Evolutionary conservation across 2,888 invertebrate species (phyloP).

Genomic region (Teinopalpus imperialis): DNA sequence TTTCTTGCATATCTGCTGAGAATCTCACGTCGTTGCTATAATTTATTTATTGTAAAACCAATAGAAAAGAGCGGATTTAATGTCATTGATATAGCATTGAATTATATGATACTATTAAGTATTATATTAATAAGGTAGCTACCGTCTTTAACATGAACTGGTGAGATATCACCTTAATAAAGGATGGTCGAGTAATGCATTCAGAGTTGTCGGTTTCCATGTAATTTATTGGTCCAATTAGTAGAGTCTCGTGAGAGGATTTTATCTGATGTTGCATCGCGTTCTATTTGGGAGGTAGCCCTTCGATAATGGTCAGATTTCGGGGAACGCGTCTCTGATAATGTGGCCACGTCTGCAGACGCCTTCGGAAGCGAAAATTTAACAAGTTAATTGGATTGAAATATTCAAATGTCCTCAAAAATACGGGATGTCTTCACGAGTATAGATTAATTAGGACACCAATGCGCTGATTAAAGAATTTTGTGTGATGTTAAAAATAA

Average conservation of each 20-base stretch:
- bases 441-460: constrained; percentile 63
- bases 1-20: too few relatives aligned
- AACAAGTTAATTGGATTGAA: constrained; percentile 78
- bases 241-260: constrained; percentile 72
- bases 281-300: constrained; percentile 78
- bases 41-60: too few relatives aligned
- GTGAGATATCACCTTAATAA: constrained; percentile 44
- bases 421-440: constrained; percentile 54
- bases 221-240: constrained; percentile 80
- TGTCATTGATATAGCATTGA: too few relatives aligned
- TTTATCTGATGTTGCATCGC: constrained; percentile 67
- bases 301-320: constrained; percentile 74
- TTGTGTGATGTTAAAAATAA: constrained; percentile 25
- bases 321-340: constrained; percentile 61
- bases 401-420: constrained; percentile 57
- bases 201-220: constrained; percentile 59
- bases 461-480: constrained; percentile 28
- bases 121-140: background rate
- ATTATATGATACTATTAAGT: background rate
- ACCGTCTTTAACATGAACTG: background rate
- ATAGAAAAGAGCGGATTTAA: too few relatives aligned
- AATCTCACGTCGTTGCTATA: too few relatives aligned
- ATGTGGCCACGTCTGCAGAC: constrained; percentile 47
- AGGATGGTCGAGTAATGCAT: constrained; percentile 50
- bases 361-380: constrained; percentile 79